These are phyloP conservation scores for Unio delphinus DNA, from an alignment of 2,888 invertebrate genomes.

Conservation along the genomic window DNA sequence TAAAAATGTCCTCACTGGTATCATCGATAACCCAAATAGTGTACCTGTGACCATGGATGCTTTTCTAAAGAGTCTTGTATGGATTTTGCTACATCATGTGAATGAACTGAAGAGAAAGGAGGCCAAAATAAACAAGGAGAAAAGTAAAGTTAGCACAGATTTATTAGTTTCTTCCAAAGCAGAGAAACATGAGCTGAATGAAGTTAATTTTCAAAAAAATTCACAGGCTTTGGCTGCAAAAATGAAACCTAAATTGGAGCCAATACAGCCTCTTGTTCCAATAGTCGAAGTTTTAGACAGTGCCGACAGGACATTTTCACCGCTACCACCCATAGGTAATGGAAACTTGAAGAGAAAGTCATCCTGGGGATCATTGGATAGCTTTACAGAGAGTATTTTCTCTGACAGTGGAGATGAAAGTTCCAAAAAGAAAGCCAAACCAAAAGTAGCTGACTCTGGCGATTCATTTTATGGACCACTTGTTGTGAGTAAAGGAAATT, in stretches of 20 bases:
- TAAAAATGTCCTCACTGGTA: conserved; percentile 71
- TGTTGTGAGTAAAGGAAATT: conserved; percentile 16
- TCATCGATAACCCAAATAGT: conserved; percentile 70
- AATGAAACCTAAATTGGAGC: conserved; percentile 10
- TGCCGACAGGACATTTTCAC: conserved; percentile 15
- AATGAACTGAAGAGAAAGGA: conserved; percentile 51
- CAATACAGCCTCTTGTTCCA: conserved; percentile 18
- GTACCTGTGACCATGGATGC: conserved; percentile 61
- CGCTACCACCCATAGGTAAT: conserved; percentile 12
- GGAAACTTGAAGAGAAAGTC: conserved; percentile 33
- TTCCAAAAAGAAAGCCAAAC: conserved; percentile 29
- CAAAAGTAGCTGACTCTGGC: conserved; percentile 12
- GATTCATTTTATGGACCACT: conserved; percentile 5
- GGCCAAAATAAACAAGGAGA: conserved; percentile 9
- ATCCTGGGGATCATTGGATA: conserved; percentile 53
- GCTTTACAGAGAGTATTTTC: conserved; percentile 64
- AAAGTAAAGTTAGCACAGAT: conserved; percentile 14
- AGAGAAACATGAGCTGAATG: conserved; percentile 35
- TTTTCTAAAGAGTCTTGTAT: conserved; percentile 69
- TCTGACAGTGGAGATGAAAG: conserved; percentile 55
- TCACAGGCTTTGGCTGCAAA: background rate
- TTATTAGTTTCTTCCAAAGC: conserved; percentile 23
- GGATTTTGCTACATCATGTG: conserved; percentile 68
- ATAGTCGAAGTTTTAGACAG: conserved; percentile 12
- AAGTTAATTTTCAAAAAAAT: conserved; percentile 17